A percentile compares a stretch with the other conserved stretches of the same genome.
Conservation (phyloP, 2,888 invertebrate species). For the Xylocampa areola region DNA sequence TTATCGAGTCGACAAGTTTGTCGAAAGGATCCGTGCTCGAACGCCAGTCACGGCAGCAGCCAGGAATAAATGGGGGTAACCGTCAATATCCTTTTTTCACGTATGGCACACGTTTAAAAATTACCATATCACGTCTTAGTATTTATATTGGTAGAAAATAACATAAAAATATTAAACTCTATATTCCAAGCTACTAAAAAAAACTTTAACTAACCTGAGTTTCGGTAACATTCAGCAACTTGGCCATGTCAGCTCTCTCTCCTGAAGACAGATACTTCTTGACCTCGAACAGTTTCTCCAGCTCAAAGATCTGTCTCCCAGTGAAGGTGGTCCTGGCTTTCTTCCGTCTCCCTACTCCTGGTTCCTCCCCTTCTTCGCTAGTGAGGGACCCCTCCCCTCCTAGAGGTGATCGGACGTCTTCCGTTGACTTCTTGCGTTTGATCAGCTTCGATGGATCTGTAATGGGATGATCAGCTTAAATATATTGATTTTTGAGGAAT, state of each 20-base stretch:
- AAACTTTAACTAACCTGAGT: slow-evolving; percentile 94
- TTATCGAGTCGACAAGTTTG: too few species aligned
- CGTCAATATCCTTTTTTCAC: too few species aligned
- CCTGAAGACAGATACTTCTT: slow-evolving; percentile 99
- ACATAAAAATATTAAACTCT: too few species aligned
- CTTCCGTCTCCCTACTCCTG: slow-evolving; percentile 91
- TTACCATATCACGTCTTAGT: too few species aligned
- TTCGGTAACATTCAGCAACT: slow-evolving; percentile 97
- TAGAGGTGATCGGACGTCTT: slow-evolving; percentile 82
- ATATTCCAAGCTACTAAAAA: not conserved
- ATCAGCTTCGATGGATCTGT: slow-evolving; percentile 81
- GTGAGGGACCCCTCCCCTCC: slow-evolving; percentile 84
- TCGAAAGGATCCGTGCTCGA: too few species aligned
- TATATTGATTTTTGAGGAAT: not conserved
- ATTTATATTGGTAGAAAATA: too few species aligned
- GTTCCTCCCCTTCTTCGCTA: slow-evolving; percentile 88
- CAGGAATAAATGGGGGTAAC: too few species aligned
- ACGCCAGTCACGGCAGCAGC: too few species aligned
- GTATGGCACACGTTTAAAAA: too few species aligned
- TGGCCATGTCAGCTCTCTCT: slow-evolving; percentile 98
- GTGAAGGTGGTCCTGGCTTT: slow-evolving; percentile 98
- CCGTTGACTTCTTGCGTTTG: slow-evolving; percentile 86
- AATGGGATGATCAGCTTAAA: slow-evolving; percentile 13
- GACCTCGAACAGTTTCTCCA: slow-evolving; percentile 98
- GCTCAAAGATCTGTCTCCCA: slow-evolving; percentile 98